A percentile compares a stretch with the other conserved stretches of the same genome.
Evolutionary conservation across 2,888 invertebrate genomes (phyloP).

Genomic region (Synergus itoensis): DNA sequence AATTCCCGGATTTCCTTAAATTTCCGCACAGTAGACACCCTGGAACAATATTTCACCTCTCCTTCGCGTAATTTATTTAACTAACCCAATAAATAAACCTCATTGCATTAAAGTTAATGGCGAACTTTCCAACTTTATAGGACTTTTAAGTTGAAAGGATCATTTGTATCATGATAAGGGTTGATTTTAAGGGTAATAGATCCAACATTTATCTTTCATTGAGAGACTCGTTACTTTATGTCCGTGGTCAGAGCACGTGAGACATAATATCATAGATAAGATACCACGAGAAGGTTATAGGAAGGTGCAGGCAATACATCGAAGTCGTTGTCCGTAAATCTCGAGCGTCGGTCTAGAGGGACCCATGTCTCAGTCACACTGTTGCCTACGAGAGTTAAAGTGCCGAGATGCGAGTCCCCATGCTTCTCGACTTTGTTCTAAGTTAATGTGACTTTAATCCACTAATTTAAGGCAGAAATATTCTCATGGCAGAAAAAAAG

Average conservation of each 20-base stretch:
- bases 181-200: not conserved
- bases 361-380: conserved; percentile 76
- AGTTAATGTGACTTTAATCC: conserved; percentile 73
- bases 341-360: conserved; percentile 69
- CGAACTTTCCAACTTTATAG: not conserved
- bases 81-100: no score
- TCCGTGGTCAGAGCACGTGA: not conserved
- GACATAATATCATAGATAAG: not conserved
- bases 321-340: conserved; percentile 69
- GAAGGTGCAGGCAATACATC: conserved; percentile 55
- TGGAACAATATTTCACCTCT: no score
- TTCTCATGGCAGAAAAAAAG: conserved; percentile 49
- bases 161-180: not conserved
- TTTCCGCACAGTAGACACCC: no score
- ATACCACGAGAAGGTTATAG: conserved; percentile 32
- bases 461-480: conserved; percentile 64
- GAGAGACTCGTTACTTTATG: not conserved
- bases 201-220: no score
- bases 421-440: conserved; percentile 57
- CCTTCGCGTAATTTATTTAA: no score
- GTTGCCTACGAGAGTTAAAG: conserved; percentile 73
- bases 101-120: not conserved
- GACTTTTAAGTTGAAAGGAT: not conserved
- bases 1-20: no score
- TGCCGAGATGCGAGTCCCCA: conserved; percentile 54